phyloP scores from a whole-genome alignment of 2,888 invertebrate genomes.

The Lithophane ornitopus region DNA sequence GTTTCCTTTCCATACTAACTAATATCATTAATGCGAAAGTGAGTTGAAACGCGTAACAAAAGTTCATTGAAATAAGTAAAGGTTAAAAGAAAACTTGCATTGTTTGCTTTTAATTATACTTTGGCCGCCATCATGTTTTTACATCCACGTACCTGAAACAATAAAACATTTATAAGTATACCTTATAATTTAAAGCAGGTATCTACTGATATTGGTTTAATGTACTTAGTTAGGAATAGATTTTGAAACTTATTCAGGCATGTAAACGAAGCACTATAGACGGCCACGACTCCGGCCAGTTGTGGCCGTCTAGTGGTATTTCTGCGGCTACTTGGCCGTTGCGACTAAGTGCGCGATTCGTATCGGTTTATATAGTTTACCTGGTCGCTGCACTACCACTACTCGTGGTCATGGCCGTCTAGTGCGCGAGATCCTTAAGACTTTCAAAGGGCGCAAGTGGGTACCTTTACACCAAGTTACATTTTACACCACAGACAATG shows the following conservation, averaged over 20 bases:
- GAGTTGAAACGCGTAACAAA: too few species aligned
- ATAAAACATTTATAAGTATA: conserved; percentile 61
- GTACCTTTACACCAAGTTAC: neutral
- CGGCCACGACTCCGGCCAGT: too few species aligned
- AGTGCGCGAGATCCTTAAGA: too few species aligned
- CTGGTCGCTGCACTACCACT: too few species aligned
- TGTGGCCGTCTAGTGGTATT: too few species aligned
- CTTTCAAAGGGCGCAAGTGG: neutral
- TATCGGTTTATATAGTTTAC: too few species aligned
- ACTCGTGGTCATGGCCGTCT: too few species aligned
- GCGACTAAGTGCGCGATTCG: too few species aligned
- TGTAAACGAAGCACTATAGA: neutral
- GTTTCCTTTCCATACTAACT: neutral
- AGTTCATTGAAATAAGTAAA: too few species aligned
- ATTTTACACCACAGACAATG: neutral
- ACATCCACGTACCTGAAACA: conserved; percentile 72
- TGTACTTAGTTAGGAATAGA: neutral
- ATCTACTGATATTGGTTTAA: neutral
- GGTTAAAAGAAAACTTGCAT: conserved; percentile 53
- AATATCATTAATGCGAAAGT: too few species aligned
- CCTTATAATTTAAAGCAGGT: neutral
- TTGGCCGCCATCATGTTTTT: conserved; percentile 58
- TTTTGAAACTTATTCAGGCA: neutral
- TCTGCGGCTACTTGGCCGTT: too few species aligned
- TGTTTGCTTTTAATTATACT: conserved; percentile 69